Conservation (phyloP, 2,113 vertebrate genomes). For the Heterocephalus glaber region DNA sequence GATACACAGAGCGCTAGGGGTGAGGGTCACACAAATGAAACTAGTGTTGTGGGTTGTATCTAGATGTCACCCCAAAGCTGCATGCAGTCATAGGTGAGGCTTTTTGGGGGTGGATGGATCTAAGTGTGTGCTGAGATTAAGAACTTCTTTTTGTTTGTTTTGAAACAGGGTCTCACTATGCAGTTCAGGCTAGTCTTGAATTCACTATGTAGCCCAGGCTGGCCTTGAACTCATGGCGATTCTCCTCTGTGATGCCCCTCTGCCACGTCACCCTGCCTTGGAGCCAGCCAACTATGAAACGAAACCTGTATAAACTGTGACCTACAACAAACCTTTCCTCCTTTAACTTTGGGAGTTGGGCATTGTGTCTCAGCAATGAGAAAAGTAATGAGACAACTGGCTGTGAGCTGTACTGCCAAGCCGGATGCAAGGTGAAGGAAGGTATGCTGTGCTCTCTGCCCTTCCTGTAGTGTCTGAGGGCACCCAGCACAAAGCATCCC, state of each 20-base stretch:
- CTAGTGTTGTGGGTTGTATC: not conserved
- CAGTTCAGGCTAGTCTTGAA: not conserved
- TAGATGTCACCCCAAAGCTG: no score
- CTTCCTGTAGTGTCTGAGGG: not conserved
- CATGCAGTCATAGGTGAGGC: no score
- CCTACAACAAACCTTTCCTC: not conserved
- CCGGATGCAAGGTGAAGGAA: not conserved
- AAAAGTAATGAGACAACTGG: not conserved
- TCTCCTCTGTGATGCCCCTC: not conserved
- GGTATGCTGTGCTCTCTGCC: no score
- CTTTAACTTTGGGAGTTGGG: not conserved
- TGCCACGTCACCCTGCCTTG: not conserved
- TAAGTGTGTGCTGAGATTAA: no score
- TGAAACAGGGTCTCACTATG: not conserved
- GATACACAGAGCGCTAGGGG: not conserved
- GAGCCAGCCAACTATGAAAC: not conserved
- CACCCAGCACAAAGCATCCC: not conserved
- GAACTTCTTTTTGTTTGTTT: not conserved
- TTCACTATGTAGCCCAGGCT: not conserved
- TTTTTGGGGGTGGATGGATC: no score
- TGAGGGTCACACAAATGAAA: not conserved
- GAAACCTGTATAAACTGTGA: not conserved
- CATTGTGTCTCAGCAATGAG: not conserved
- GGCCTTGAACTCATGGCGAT: not conserved
- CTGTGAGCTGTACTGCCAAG: not conserved